These are phyloP conservation scores for Branchinecta sandiegonensis DNA, from an alignment of 2,888 invertebrate genomes.

Conservation along the genomic window DNA sequence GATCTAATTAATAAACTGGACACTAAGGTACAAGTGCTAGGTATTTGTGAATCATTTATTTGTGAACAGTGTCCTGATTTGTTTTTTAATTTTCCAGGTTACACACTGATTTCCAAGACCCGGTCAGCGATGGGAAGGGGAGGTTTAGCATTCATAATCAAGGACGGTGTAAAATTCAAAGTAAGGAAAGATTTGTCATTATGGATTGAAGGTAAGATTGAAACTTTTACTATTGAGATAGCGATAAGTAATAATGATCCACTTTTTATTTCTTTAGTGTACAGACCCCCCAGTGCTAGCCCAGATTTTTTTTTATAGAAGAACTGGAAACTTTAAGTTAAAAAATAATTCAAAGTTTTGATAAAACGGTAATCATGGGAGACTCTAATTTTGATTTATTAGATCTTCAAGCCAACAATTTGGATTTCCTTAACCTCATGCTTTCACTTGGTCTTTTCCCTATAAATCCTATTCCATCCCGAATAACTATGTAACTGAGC, in stretches of 20 bases:
- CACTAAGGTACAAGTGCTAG: not conserved
- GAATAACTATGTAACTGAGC: too few species aligned
- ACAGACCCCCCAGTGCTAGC: not conserved
- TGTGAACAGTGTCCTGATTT: not conserved
- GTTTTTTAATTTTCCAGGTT: not conserved
- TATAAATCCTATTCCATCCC: too few species aligned
- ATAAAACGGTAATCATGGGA: conserved; percentile 3
- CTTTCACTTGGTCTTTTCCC: too few species aligned
- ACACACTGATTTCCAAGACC: not conserved
- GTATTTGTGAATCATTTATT: conserved; percentile 10
- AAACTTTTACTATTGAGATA: not conserved
- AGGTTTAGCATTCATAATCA: conserved; percentile 7
- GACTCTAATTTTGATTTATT: not conserved
- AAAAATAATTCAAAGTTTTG: conserved; percentile 4
- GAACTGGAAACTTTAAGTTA: not conserved
- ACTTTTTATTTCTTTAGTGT: too few species aligned
- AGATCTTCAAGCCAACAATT: conserved; percentile 3
- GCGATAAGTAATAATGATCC: too few species aligned
- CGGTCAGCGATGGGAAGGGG: not conserved
- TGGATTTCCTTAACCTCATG: not conserved
- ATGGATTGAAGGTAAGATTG: conserved; percentile 5
- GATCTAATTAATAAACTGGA: conserved; percentile 2
- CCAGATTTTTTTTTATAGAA: not conserved
- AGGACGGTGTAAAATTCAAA: not conserved
- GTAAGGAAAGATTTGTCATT: not conserved